Evolutionary conservation across 1,140 invertebrate genomes (phyloP), one percentile per base, ranked within the genome.

Genomic region (Aphelinus certus): DNA sequence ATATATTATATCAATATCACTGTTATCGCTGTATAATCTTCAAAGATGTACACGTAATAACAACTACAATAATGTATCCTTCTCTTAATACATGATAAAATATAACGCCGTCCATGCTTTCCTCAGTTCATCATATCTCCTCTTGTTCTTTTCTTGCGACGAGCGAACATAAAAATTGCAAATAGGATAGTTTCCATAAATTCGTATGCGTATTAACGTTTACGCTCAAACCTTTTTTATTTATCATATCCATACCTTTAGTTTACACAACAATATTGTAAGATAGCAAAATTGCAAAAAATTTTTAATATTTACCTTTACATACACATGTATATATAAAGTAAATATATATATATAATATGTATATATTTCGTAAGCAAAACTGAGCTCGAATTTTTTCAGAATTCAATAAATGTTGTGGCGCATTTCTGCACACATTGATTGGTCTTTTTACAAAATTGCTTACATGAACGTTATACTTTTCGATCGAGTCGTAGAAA

Each of bases 1-100:
- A 86, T 87, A 86, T 84, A 80, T 82, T 77, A 71, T 82, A 82
- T 81, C 75, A 76, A 79, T 81, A 87, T 87, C 84, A 87, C 83
- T 85, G 81, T 79, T 82, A 84, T 83, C 81, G 79, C 80, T 85
- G 71, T 10, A 83, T 82, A 86, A 83, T 81, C 78, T 77, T 82
- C 81, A 69, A 79, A 85, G 82, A 86, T 85, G 80, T 83, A 85
- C 79, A 83, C 78, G 76, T 82, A 82, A 82, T 78, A 76, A 75
- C 71, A 81, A 79, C 73, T 61, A 66, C 69, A 74, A 75, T 71
- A 64, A 67, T 72, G 46, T 66, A 1, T 55, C n/a, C 57, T 42
- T 55, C 61, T 73, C 57, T 47, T 73, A 26, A 45, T 60, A 69
- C 26, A 71, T 71, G 61, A 71, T 76, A 76, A 73, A 76, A 76